Conservation (phyloP, 2,113 vertebrate genomes). For the Petaurus breviceps region DNA sequence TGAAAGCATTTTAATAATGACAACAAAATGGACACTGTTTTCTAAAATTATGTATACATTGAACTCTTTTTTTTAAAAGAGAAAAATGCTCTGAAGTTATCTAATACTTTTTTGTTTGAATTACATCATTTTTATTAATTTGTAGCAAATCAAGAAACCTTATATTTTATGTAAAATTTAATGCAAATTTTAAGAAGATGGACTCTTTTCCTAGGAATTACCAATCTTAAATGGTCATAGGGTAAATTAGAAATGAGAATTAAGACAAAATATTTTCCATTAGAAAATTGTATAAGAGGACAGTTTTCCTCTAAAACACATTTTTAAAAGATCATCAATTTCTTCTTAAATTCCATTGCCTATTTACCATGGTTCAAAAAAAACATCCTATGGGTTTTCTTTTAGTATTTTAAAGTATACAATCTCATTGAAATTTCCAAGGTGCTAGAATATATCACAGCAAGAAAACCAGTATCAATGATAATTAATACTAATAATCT, state of each 20-base stretch:
- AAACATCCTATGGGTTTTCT: slow-evolving; percentile 15
- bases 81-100: neutral
- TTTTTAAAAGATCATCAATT: slow-evolving; percentile 11
- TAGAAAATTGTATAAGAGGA: slow-evolving; percentile 47
- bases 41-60: slow-evolving; percentile 31
- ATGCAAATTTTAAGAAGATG: slow-evolving; percentile 26
- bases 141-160: slow-evolving; percentile 8
- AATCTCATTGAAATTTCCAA: slow-evolving; percentile 52
- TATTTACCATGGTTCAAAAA: slow-evolving; percentile 29
- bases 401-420: neutral
- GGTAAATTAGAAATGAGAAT: neutral
- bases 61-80: neutral
- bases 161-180: neutral
- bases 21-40: slow-evolving; percentile 37
- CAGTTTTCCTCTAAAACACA: slow-evolving; percentile 43
- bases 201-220: neutral
- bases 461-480: slow-evolving; percentile 37
- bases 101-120: neutral
- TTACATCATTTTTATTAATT: neutral
- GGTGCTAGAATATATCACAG: slow-evolving; percentile 27
- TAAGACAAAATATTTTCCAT: neutral
- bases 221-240: neutral
- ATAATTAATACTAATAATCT: slow-evolving; percentile 51
- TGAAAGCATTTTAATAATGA: slow-evolving; percentile 73
- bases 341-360: slow-evolving; percentile 38